Conservation (phyloP, 2,888 invertebrate species). For the Trachelus iudaicus region DNA sequence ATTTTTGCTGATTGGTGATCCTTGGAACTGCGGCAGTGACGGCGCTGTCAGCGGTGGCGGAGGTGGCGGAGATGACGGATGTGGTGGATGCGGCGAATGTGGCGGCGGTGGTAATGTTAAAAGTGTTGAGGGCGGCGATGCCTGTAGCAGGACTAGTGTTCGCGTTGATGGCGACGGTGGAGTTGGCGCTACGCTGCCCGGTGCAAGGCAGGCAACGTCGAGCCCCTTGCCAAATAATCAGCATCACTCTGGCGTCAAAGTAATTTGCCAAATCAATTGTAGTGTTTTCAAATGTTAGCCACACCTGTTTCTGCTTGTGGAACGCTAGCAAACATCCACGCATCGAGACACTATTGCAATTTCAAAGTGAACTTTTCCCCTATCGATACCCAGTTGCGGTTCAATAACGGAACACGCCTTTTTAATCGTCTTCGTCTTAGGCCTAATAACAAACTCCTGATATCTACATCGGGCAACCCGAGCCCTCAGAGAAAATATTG, state of each 20-base stretch:
- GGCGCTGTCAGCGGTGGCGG: not conserved
- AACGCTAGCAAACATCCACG: too few relatives aligned
- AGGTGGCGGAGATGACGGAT: too few relatives aligned
- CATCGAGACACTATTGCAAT: not conserved
- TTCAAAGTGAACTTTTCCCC: not conserved
- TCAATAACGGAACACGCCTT: not conserved
- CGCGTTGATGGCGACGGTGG: not conserved
- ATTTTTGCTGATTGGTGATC: constrained; percentile 43
- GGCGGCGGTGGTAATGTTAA: too few relatives aligned
- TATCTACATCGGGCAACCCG: not conserved
- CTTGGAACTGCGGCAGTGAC: not conserved
- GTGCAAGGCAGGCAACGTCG: constrained; percentile 59
- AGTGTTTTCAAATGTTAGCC: not conserved
- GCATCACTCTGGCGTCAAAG: constrained; percentile 46
- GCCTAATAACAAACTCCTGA: not conserved
- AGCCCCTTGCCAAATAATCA: constrained; percentile 58
- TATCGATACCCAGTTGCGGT: too few relatives aligned
- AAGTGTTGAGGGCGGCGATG: not conserved
- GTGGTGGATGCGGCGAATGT: too few relatives aligned
- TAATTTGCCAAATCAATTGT: not conserved
- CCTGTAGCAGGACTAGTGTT: not conserved
- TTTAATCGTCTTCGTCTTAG: not conserved
- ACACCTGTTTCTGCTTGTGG: not conserved
- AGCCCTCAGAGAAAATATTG: not conserved
- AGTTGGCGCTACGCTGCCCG: constrained; percentile 44